Evolutionary conservation across 2,797 vertebrate species (phyloP).

Genomic region (Danio choprae): DNA sequence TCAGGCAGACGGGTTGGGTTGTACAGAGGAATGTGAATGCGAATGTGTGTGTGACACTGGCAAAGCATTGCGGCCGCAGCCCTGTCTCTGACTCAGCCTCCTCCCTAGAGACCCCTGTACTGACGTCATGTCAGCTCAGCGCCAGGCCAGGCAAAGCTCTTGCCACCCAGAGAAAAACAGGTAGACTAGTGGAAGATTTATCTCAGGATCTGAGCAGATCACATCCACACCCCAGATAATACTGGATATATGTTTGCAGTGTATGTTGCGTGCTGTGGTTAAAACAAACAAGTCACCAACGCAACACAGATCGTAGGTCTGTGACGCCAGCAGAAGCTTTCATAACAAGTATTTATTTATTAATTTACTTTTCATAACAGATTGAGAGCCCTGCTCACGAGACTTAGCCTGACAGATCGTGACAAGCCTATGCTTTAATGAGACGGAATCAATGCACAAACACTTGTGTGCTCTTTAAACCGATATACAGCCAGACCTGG

Average conservation of each 20-base stretch:
- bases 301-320: slow-evolving; percentile 7
- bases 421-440: slow-evolving; percentile 31
- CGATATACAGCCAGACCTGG: slow-evolving; percentile 22
- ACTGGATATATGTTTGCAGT: slow-evolving; percentile 1
- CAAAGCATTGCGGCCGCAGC: slow-evolving; percentile 77
- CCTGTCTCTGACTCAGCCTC: slow-evolving; percentile 85
- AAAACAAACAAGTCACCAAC: slow-evolving; percentile 18
- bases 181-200: slow-evolving; percentile 33
- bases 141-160: slow-evolving; percentile 70
- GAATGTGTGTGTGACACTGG: slow-evolving; percentile 30
- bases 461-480: slow-evolving; percentile 39
- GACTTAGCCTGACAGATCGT: slow-evolving; percentile 12
- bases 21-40: slow-evolving; percentile 38
- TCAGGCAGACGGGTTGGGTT: slow-evolving; percentile 32
- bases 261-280: not conserved
- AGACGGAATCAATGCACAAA: slow-evolving; percentile 29
- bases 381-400: slow-evolving; percentile 10
- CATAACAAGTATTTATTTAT: slow-evolving; percentile 38
- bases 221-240: slow-evolving; percentile 31
- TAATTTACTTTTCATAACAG: slow-evolving; percentile 29
- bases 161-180: slow-evolving; percentile 50
- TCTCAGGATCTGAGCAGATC: slow-evolving; percentile 36
- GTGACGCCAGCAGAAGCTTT: slow-evolving; percentile 17
- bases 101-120: slow-evolving; percentile 82
- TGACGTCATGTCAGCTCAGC: slow-evolving; percentile 78